These are phyloP conservation scores for Cheilosia vernalis DNA, from an alignment of 2,888 invertebrate genomes.

Conservation along the genomic window DNA sequence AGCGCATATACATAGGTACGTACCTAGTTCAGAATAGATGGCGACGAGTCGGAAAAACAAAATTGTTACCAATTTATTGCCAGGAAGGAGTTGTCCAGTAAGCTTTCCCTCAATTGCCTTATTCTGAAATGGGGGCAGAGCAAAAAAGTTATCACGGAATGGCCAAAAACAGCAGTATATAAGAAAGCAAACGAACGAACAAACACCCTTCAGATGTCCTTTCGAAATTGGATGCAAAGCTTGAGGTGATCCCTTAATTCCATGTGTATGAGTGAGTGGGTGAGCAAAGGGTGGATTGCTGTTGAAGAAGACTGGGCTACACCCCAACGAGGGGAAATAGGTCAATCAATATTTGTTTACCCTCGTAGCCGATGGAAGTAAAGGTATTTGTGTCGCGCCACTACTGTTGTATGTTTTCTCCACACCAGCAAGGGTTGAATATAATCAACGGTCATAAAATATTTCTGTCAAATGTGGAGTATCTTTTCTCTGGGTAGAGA, in stretches of 20 bases:
- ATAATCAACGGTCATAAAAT: no score
- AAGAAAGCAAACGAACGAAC: conserved; percentile 28
- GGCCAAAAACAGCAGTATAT: neutral
- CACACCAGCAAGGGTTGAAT: neutral
- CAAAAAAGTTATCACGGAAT: conserved; percentile 20
- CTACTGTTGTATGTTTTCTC: conserved; percentile 7
- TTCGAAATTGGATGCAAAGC: conserved; percentile 33
- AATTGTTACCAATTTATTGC: neutral
- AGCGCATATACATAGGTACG: conserved; percentile 28
- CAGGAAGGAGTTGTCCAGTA: conserved; percentile 1
- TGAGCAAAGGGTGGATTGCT: conserved; percentile 12
- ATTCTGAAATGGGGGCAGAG: conserved; percentile 5
- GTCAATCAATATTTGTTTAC: conserved; percentile 75
- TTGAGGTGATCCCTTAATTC: conserved; percentile 4
- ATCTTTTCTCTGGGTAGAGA: neutral
- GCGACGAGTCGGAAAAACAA: conserved; percentile 6
- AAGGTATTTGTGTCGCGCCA: conserved; percentile 27
- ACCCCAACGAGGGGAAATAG: conserved; percentile 71
- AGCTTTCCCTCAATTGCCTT: conserved; percentile 44
- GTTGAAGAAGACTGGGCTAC: conserved; percentile 30
- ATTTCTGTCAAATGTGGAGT: no score
- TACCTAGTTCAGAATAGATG: neutral
- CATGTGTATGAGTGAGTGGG: conserved; percentile 1
- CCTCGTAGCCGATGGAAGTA: conserved; percentile 33
- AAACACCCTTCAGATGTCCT: conserved; percentile 73